Evolutionary conservation across 1,140 invertebrate genomes (phyloP).

Genomic region (Gryon sp.): DNA sequence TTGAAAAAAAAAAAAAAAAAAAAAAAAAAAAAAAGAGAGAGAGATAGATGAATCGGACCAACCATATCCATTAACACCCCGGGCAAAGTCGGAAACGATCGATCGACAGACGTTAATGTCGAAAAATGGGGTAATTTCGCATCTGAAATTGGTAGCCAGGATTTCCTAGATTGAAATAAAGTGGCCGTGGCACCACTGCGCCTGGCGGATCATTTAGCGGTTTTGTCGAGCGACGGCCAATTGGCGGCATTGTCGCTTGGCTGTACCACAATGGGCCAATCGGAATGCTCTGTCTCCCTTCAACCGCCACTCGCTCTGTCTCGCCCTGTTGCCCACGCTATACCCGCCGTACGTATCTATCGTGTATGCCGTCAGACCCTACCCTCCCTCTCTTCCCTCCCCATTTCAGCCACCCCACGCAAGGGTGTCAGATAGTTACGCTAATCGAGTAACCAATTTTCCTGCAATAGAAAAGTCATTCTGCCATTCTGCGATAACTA

Average conservation of each 20-base stretch:
- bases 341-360: constrained; percentile 44
- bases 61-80: constrained; percentile 67
- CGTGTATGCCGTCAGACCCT: constrained; percentile 37
- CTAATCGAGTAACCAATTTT: constrained; percentile 78
- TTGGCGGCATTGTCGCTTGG: constrained; percentile 80
- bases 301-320: constrained; percentile 30
- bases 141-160: constrained; percentile 74
- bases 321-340: constrained; percentile 41
- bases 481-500: constrained; percentile 51
- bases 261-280: constrained; percentile 80
- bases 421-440: constrained; percentile 73
- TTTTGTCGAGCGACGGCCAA: constrained; percentile 81
- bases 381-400: constrained; percentile 3
- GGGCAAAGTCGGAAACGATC: constrained; percentile 60
- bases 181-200: constrained; percentile 77
- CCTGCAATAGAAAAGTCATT: constrained; percentile 71
- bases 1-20: too few species aligned
- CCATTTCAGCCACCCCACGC: constrained; percentile 14
- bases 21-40: too few species aligned
- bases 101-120: constrained; percentile 72
- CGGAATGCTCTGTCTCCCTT: constrained; percentile 76
- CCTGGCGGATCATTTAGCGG: constrained; percentile 79
- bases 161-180: constrained; percentile 80
- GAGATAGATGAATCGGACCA: constrained; percentile 42
- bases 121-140: constrained; percentile 77